A percentile compares a stretch with the other conserved stretches of the same genome.
Evolutionary conservation across 1,140 invertebrate genomes (phyloP).

Genomic region (Zeugodacus cucurbitae): DNA sequence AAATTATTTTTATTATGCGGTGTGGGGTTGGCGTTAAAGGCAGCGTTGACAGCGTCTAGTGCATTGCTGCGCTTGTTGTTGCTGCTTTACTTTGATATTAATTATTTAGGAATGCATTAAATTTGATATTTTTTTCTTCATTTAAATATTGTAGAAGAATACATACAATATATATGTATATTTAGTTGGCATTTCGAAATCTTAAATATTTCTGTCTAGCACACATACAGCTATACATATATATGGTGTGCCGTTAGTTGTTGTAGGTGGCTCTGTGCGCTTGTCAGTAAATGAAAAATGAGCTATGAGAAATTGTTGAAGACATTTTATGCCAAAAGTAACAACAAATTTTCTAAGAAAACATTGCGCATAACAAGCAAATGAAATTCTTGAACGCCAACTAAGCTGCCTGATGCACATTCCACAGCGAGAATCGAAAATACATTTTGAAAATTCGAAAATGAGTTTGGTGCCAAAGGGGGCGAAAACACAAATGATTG

Average conservation of each 20-base stretch:
- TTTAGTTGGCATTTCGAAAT: background rate
- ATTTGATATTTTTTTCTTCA: background rate
- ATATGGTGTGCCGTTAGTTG: background rate
- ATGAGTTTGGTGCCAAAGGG: background rate
- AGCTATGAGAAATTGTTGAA: background rate
- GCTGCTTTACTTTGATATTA: background rate
- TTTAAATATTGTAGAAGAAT: background rate
- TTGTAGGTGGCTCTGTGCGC: background rate
- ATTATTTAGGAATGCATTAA: conserved; percentile 8
- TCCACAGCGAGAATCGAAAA: background rate
- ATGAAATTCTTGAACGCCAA: background rate
- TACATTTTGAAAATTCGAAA: background rate
- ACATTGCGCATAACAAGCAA: background rate
- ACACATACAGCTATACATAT: background rate
- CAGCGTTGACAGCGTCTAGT: background rate
- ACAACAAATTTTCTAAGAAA: conserved; percentile 1
- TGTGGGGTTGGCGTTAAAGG: background rate
- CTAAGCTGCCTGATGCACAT: background rate
- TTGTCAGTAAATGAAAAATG: conserved; percentile 28
- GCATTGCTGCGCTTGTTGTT: background rate
- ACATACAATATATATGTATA: background rate
- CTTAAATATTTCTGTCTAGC: background rate
- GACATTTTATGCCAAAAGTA: background rate
- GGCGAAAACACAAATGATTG: background rate
- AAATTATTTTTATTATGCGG: background rate